These are phyloP conservation scores for Drosophila anomalata DNA, from an alignment of 2,888 invertebrate species.

Conservation along the genomic window DNA sequence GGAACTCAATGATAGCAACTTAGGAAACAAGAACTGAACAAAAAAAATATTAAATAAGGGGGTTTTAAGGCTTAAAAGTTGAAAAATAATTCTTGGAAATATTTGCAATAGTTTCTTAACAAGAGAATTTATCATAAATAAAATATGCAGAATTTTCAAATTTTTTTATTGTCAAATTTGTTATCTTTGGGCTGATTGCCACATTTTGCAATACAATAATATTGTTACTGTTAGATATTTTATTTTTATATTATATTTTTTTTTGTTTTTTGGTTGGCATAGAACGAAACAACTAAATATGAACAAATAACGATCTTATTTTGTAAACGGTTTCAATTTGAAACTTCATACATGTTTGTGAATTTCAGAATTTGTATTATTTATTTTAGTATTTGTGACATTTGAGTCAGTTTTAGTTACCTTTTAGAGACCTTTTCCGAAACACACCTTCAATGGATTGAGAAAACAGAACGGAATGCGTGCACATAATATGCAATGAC, in stretches of 20 bases:
- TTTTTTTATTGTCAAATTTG: slow-evolving; percentile 59
- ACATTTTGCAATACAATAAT: slow-evolving; percentile 51
- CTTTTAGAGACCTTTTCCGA: slow-evolving; percentile 98
- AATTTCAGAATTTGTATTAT: slow-evolving; percentile 84
- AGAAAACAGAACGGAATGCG: slow-evolving; percentile 86
- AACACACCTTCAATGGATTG: slow-evolving; percentile 91
- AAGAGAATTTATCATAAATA: slow-evolving; percentile 68
- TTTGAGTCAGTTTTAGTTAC: slow-evolving; percentile 87
- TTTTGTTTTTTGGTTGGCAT: slow-evolving; percentile 56
- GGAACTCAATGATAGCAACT: slow-evolving; percentile 45
- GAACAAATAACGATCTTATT: slow-evolving; percentile 73
- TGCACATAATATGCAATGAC: slow-evolving; percentile 85
- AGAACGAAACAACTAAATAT: slow-evolving; percentile 79
- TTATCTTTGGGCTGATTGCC: slow-evolving; percentile 56
- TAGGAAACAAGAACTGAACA: slow-evolving; percentile 33
- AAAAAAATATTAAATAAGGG: slow-evolving; percentile 49
- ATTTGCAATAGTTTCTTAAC: slow-evolving; percentile 77
- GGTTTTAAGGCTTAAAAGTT: slow-evolving; percentile 64
- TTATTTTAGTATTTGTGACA: slow-evolving; percentile 65
- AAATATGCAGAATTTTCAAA: slow-evolving; percentile 78
- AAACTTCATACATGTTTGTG: slow-evolving; percentile 81
- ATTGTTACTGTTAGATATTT: slow-evolving; percentile 50
- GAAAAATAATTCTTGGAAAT: slow-evolving; percentile 63
- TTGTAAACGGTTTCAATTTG: slow-evolving; percentile 76
- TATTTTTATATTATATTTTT: slow-evolving; percentile 20